phyloP scores from a whole-genome alignment of 2,797 vertebrate species.

The Ctenopoma multispine region DNA sequence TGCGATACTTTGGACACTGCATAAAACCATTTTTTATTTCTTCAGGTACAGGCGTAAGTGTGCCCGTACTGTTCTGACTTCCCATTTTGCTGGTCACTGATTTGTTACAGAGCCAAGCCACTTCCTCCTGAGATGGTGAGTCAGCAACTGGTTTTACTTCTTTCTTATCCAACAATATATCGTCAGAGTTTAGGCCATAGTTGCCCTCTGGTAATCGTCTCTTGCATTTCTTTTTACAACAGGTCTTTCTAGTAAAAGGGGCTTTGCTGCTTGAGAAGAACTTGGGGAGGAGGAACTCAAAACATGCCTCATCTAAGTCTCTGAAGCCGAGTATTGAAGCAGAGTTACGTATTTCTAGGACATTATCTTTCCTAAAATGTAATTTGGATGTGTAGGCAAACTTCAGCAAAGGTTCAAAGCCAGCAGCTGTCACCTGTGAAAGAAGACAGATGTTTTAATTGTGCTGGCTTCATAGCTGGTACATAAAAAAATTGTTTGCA shows the following conservation, averaged over 20 bases:
- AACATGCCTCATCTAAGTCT: conserved; percentile 93
- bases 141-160: conserved; percentile 79
- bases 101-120: conserved; percentile 58
- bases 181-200: conserved; percentile 23
- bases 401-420: conserved; percentile 93
- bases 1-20: conserved; percentile 92
- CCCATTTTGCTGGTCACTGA: conserved; percentile 56
- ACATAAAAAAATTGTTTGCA: too few species aligned
- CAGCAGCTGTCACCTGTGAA: conserved; percentile 89
- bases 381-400: conserved; percentile 97
- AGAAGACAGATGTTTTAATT: conserved; percentile 14
- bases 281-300: conserved; percentile 93
- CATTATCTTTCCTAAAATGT: conserved; percentile 89
- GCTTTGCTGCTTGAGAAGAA: conserved; percentile 84
- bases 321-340: conserved; percentile 89
- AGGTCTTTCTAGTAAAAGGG: conserved; percentile 81
- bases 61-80: conserved; percentile 32
- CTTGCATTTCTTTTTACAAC: conserved; percentile 84
- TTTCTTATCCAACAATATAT: conserved; percentile 69
- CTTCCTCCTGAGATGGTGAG: conserved; percentile 74
- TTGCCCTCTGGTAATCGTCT: conserved; percentile 35
- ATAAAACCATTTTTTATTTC: conserved; percentile 69
- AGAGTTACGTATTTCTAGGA: conserved; percentile 90
- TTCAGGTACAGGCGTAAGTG: conserved; percentile 54
- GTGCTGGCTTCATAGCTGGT: too few species aligned